These are phyloP conservation scores for Coptodon rendalli DNA, from an alignment of 2,113 vertebrate genomes.

Conservation along the genomic window DNA sequence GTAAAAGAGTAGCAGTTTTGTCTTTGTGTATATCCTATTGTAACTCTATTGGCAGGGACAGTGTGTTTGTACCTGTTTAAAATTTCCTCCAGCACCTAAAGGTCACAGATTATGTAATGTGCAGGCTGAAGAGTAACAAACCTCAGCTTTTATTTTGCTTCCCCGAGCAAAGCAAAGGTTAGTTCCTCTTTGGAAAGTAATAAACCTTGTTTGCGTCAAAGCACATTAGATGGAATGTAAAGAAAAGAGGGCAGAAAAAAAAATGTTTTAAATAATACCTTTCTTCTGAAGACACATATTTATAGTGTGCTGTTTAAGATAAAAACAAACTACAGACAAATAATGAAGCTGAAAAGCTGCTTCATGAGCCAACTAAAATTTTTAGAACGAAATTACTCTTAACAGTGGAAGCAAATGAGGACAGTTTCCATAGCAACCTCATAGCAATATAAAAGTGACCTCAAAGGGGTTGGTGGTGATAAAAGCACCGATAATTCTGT, in stretches of 20 bases:
- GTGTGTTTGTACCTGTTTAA: background rate
- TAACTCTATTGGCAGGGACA: background rate
- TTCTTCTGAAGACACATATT: rapidly evolving
- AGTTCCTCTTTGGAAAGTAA: background rate
- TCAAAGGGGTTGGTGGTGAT: background rate
- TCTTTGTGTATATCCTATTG: background rate
- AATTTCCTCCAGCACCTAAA: background rate
- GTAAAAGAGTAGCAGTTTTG: background rate
- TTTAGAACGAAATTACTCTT: background rate
- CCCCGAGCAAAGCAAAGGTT: background rate
- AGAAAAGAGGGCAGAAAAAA: background rate
- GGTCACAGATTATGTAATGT: background rate
- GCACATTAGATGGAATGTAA: background rate
- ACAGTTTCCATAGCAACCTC: slow-evolving; percentile 41
- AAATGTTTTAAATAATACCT: background rate
- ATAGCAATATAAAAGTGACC: background rate
- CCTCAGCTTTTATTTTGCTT: background rate
- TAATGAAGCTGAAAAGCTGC: background rate
- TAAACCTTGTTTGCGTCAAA: background rate
- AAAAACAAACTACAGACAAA: background rate
- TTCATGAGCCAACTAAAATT: background rate
- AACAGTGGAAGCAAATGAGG: background rate
- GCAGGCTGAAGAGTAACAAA: background rate
- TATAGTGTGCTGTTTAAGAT: background rate
- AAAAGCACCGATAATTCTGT: background rate